phyloP scores from a whole-genome alignment of 2,797 vertebrate species.

The Tapirus indicus region DNA sequence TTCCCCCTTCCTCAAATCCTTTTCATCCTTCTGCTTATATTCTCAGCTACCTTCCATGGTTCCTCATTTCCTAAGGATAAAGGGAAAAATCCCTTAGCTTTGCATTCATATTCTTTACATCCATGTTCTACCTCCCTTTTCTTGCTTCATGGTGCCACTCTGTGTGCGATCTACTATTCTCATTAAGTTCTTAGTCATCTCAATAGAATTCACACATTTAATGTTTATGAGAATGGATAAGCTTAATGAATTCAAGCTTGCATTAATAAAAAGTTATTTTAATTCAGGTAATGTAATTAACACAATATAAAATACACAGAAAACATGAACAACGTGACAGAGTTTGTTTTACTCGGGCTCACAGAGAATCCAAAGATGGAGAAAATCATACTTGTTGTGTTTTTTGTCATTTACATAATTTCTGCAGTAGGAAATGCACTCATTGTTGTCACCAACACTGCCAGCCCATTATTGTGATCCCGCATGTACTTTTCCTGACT shows the following conservation, averaged over 20 bases:
- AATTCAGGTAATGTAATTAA: background rate
- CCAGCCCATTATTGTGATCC: background rate
- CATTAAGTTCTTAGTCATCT: background rate
- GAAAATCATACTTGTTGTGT: no score
- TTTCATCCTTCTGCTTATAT: background rate
- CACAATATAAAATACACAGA: background rate
- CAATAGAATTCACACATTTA: background rate
- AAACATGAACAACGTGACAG: no score
- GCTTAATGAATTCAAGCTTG: background rate
- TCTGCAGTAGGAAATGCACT: no score
- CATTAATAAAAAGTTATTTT: background rate
- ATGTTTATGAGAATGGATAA: background rate
- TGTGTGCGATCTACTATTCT: background rate
- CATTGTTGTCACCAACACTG: no score
- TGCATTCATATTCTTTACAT: no score
- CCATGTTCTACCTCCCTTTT: background rate
- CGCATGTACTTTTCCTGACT: conserved; percentile 68
- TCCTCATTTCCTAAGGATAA: background rate
- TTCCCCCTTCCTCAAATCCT: background rate
- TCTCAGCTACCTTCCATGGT: background rate
- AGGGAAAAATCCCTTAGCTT: background rate
- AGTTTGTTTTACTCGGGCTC: no score
- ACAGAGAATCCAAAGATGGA: no score
- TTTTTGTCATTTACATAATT: no score
- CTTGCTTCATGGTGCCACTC: background rate